A percentile compares a stretch with the other conserved stretches of the same genome.
phyloP scores from a whole-genome alignment of 2,113 vertebrate species.

The Blennius ocellaris region DNA sequence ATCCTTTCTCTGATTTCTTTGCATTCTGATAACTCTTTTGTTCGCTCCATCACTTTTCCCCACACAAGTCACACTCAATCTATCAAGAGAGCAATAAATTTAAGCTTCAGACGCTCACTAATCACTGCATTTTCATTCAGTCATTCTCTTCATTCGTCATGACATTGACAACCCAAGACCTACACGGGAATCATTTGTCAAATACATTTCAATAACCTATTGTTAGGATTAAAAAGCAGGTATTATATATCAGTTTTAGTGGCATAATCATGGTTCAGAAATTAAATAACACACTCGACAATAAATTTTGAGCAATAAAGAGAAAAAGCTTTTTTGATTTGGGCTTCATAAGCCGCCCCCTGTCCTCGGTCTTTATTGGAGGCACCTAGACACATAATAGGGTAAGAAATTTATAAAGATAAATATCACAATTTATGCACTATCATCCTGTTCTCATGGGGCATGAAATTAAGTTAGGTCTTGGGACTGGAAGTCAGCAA shows the following conservation, averaged over 20 bases:
- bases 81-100: neutral
- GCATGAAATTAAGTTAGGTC: constrained; percentile 28
- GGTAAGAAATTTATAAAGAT: neutral
- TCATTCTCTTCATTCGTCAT: neutral
- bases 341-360: neutral
- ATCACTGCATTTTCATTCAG: neutral
- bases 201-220: neutral
- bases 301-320: neutral
- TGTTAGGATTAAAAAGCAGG: neutral
- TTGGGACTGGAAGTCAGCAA: neutral
- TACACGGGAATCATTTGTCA: neutral
- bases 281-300: neutral
- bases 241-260: neutral
- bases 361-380: neutral
- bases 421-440: neutral
- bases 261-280: neutral
- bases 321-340: neutral
- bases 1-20: neutral
- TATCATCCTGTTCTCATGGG: neutral
- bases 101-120: neutral
- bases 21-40: neutral
- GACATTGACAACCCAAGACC: neutral
- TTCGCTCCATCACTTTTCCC: neutral
- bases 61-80: neutral
- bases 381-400: neutral